Evolutionary conservation across 64 coral and sea anemone species (phyloP), one percentile per base, ranked within the genome.

Genomic region (Orbicella faveolata): DNA sequence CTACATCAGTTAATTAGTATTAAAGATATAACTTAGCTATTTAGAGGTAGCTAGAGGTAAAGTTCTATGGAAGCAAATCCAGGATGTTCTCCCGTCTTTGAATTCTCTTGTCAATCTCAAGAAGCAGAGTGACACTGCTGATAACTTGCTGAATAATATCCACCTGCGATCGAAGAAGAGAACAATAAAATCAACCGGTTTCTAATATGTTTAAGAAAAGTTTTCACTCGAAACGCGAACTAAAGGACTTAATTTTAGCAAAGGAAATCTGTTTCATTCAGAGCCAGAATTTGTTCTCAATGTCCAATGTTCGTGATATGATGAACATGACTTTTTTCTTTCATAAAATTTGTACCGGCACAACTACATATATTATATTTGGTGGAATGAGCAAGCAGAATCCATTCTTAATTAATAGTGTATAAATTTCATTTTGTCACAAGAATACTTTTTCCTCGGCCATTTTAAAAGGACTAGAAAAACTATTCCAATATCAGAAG

Each of bases 91-190:
- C 77, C 34, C 52, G 2, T 57, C 77, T 26, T 57, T 79, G 23
- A 54, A 79, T 79, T 59, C 51, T 59, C 52, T 79, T 78, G 75
- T 78, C 75, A 44, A 78, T 15, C 41, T 78, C 75, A 23, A 78
- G 37, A 6, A 78, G 75, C n/a, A 78, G 52, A 44, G 25, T 33
- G 6, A 79, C 52, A 26, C 77, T 59, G 77, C 61, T 79, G 77
- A 79, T 79, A 79, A 79, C 77, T 59, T 79, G 77, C 57, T 57
- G 77, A 25, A 57, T 23, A 79, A 79, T 48, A 30, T 79, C 77
- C 13, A 79, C 77, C 77, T 79, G 23, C 19, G 48, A 79, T 39
- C 37, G 37, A 39, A 39, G 37, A 4, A 39, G 37, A 39, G 37
- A 39, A 39, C 37, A 25, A 76, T 41, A 76, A 41, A 12, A 39